Evolutionary conservation across 2,113 vertebrate genomes (phyloP).

Genomic region (Cryptomyrus ogoouensis): DNA sequence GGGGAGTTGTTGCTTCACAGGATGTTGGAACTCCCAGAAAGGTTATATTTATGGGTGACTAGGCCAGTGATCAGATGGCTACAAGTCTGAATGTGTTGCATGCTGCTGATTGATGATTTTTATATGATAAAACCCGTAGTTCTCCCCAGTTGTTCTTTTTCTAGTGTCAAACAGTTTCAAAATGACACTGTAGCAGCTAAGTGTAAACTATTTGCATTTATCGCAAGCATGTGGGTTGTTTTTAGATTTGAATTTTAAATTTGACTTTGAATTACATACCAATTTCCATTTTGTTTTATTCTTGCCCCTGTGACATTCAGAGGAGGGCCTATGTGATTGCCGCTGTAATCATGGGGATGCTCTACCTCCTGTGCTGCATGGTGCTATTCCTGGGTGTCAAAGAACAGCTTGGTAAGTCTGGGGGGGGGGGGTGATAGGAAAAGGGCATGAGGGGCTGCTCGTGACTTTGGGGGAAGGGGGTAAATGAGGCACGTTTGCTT

Average conservation of each 20-base stretch:
- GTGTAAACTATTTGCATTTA: background rate
- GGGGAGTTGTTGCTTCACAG: background rate
- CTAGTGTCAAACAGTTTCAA: background rate
- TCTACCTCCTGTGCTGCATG: slow-evolving; percentile 49
- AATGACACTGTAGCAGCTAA: background rate
- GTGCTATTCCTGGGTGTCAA: slow-evolving; percentile 52
- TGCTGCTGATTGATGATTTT: background rate
- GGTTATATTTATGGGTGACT: background rate
- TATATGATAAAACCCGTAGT: background rate
- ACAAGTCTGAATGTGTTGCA: background rate
- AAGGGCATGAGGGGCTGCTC: background rate
- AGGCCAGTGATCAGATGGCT: background rate
- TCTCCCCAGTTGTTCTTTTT: background rate
- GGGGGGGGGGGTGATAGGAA: background rate
- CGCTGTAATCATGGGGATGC: slow-evolving; percentile 37
- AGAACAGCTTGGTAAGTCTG: slow-evolving; percentile 46
- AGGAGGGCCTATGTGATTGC: slow-evolving; percentile 43
- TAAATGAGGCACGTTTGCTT: background rate
- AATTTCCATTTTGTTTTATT: background rate
- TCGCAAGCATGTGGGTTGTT: background rate
- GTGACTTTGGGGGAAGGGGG: background rate
- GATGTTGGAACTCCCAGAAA: background rate
- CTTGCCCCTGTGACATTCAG: slow-evolving; percentile 29
- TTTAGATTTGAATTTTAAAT: background rate
- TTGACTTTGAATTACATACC: background rate